Percentiles rank a stretch among this genome's conserved stretches.
phyloP scores from a whole-genome alignment of 2,113 vertebrate species.

The Gavia stellata region DNA sequence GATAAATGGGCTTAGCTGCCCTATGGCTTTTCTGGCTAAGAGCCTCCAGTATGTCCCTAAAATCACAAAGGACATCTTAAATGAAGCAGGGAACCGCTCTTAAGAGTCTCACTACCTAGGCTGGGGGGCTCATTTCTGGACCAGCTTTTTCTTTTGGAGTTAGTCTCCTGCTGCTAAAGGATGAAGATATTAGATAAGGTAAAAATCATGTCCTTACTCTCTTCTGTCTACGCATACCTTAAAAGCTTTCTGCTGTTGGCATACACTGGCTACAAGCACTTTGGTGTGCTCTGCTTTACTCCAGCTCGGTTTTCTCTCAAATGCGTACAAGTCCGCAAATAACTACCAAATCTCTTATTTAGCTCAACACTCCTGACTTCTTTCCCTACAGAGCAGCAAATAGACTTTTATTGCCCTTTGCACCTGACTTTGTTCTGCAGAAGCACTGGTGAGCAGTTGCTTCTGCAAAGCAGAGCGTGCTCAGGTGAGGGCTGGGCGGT shows the following conservation, averaged over 20 bases:
- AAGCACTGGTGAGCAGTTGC: background rate
- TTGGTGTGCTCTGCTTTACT: background rate
- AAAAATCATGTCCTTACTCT: background rate
- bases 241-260: background rate
- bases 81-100: background rate
- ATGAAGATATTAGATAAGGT: background rate
- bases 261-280: background rate
- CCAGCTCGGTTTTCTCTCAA: background rate
- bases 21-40: slow-evolving; percentile 10
- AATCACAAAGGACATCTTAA: slow-evolving; percentile 46
- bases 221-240: background rate
- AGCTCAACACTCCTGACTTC: background rate
- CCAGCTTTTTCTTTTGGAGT: background rate
- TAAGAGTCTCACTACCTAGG: background rate
- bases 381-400: background rate
- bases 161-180: background rate
- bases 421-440: background rate
- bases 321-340: background rate
- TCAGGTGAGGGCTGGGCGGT: fast-evolving
- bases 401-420: background rate
- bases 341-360: background rate
- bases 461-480: background rate
- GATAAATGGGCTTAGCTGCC: slow-evolving; percentile 48
- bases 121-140: background rate
- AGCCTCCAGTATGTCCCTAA: slow-evolving; percentile 6